Base-by-base conservation (phyloP, 2,888 invertebrate genomes). In the Laothoe populi region DNA sequence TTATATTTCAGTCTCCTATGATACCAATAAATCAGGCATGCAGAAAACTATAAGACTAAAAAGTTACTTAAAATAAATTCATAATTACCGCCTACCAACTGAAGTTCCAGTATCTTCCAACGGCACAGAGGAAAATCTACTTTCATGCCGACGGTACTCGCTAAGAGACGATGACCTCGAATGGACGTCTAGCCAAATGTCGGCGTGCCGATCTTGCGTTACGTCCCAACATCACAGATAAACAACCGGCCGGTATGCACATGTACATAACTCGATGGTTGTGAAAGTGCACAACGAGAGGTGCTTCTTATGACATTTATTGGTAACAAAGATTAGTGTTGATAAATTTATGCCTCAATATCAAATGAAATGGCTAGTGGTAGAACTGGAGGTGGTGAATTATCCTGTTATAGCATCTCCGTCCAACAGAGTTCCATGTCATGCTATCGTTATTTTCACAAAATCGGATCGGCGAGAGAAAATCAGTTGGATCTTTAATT, bases 101-200 rank as follows among this genome's bases (percentile, higher is more conserved):
- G 5, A 31, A 31, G 7, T 24, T 11, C 13, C n/a, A n/a, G 13
- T 11, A 46, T 2, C 13, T 13, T 23, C 13, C 11, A 46, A 46
- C 48, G 26, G 8, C 23, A 7, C 16, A 4, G 21, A 59, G 24
- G 62, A 65, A 62, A 71, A 66, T 67, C 70, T 70, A 67, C 62
- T 62, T 70, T 64, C 64, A 57, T 48, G 64, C 71, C 59, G 70
- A 83, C 75, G 78, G 81, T 90, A 86, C 87, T 24, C 59, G 67
- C 64, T 66, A 79, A 78, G 79, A 87, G 88, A 83, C 88, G 88
- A 86, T 83, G 87, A 88, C 88, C 90, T 90, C 90, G 88, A 86
- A 80, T 77, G 81, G 77, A 77, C 74, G 89, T 88, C 90, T 90
- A 88, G 89, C 89, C 88, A 89, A 90, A 86, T 87, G 86, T 83